Evolutionary conservation across 2,113 vertebrate genomes (phyloP).

Genomic region (Microtus oregoni): DNA sequence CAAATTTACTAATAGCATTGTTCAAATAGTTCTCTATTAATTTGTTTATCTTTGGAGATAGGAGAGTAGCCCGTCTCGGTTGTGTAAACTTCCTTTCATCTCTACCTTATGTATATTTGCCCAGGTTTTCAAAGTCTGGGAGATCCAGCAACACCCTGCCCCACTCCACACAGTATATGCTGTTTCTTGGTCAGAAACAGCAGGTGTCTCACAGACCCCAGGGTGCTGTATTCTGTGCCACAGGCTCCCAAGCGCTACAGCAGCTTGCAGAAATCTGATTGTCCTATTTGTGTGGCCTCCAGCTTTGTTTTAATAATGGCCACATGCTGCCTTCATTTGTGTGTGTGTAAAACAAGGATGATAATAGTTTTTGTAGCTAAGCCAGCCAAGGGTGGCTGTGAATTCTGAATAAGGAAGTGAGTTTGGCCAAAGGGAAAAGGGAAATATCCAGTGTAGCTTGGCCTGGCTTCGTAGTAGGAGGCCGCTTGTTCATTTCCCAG

Average conservation of each 20-base stretch:
- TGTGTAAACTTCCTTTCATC: slow-evolving; percentile 24
- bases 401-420: background rate
- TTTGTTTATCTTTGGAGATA: background rate
- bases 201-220: background rate
- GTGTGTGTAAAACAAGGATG: background rate
- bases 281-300: background rate
- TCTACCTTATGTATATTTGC: background rate
- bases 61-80: background rate
- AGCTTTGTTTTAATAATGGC: background rate
- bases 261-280: background rate
- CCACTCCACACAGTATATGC: background rate
- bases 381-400: background rate
- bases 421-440: background rate
- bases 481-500: too few relatives aligned
- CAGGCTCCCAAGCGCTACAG: background rate
- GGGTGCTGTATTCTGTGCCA: background rate
- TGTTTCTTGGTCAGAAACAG: background rate
- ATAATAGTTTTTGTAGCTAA: background rate
- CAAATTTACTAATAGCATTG: slow-evolving; percentile 11
- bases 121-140: background rate
- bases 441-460: background rate
- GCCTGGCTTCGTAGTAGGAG: background rate
- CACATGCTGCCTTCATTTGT: background rate
- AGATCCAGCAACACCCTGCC: background rate
- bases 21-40: slow-evolving; percentile 3